Evolutionary conservation across 2,888 invertebrate species (phyloP), one percentile per base, ranked within the genome.

Genomic region (Pterobdella sp.): DNA sequence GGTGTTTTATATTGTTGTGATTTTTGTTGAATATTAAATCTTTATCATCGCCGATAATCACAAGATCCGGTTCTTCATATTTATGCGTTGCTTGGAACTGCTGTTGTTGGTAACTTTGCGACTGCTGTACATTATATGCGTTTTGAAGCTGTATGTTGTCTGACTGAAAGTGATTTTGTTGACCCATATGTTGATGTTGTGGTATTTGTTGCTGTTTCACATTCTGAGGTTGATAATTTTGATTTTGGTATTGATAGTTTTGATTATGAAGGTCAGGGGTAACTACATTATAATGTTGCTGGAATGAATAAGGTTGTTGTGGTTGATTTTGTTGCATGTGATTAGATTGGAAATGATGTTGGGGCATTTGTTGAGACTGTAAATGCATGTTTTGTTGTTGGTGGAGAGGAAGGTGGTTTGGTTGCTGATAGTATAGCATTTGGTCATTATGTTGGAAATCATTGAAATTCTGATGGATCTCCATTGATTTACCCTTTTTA

Each of bases 31-130:
- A 18, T 3, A 56, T 22, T 3, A 56, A 56, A 22, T 56, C 60
- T 56, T 56, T 56, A 26, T 56, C 60, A 56, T 56, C 60, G n/a
- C 60, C 60, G n/a, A 56, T 56, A 26, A 56, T 56, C 18, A 56
- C 60, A 7, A 56, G 60, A 22, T 56, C 60, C 26, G 60, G 60
- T 56, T 56, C 60, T 56, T 56, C 60, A 56, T 18, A 56, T 26
- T 56, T 56, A 3, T 7, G 4, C 4, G 4, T 18, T 26, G 4
- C n/a, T 56, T 7, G 60, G 60, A 14, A 22, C 7, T 4, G 7
- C 26, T 56, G 60, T 56, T 56, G 60, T 56, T 7, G 60, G 4
- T 4, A 22, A 18, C 60, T n/a, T 22, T 56, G 60, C 26, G n/a
- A n/a, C n/a, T n/a, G n/a, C n/a, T n/a, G n/a, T n/a, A n/a, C n/a